Evolutionary conservation across 2,888 invertebrate genomes (phyloP).

Genomic region (Trissonchulus sp.): DNA sequence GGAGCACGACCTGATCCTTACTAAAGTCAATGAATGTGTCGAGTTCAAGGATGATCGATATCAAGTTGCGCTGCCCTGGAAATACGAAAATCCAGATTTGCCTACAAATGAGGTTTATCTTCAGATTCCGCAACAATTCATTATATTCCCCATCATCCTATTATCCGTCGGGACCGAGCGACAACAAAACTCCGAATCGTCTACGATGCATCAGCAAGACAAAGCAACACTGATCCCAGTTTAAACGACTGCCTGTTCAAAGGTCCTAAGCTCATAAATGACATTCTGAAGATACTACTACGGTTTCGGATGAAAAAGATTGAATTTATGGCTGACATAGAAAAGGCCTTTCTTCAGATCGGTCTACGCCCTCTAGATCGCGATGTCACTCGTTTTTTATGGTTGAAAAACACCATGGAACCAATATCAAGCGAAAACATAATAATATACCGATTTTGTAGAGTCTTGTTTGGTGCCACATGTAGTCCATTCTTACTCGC

Average conservation of each 20-base stretch:
- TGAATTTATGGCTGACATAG: constrained; percentile 35
- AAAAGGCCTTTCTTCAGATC: constrained; percentile 27
- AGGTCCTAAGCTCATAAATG: constrained; percentile 33
- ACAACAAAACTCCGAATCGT: constrained; percentile 22
- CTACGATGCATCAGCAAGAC: constrained; percentile 21
- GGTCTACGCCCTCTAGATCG: constrained; percentile 35
- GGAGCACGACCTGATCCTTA: constrained; percentile 9
- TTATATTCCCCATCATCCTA: constrained; percentile 16
- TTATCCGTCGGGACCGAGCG: too few relatives aligned
- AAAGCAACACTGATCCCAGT: constrained; percentile 19
- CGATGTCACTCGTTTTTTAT: constrained; percentile 35
- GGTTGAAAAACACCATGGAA: constrained; percentile 28
- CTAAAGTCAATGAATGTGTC: constrained; percentile 8
- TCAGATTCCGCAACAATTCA: background rate
- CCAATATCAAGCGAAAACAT: constrained; percentile 12
- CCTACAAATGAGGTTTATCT: background rate
- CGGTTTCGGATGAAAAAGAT: constrained; percentile 34
- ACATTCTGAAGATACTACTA: constrained; percentile 32
- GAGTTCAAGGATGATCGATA: constrained; percentile 13
- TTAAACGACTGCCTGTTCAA: constrained; percentile 38
- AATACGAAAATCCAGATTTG: background rate
- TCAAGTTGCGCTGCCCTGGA: constrained; percentile 13
- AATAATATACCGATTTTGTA: constrained; percentile 35
- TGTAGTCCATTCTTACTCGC: constrained; percentile 34
- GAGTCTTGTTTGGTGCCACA: constrained; percentile 38